These are phyloP conservation scores for Hyperoplus lanceolatus DNA, from an alignment of 2,797 vertebrate species.

Conservation along the genomic window DNA sequence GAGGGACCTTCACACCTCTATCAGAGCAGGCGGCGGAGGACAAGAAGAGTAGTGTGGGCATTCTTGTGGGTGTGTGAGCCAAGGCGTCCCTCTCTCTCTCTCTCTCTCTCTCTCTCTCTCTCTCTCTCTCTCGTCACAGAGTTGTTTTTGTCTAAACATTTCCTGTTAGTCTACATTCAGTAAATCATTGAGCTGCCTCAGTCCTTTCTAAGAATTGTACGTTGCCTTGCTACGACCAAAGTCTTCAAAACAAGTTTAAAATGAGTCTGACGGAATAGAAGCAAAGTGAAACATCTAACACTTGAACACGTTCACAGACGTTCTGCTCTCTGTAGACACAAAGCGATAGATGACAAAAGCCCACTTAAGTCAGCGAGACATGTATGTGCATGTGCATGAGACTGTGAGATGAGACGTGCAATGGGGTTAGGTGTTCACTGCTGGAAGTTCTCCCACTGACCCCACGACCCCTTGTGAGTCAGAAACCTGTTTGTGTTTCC, in stretches of 20 bases:
- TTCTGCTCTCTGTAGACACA: conserved; percentile 11
- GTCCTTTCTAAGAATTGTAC: background rate
- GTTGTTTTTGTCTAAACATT: conserved; percentile 42
- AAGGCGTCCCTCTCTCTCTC: conserved; percentile 41
- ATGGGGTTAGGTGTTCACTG: conserved; percentile 51
- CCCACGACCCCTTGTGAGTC: conserved; percentile 61
- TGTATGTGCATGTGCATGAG: conserved; percentile 26
- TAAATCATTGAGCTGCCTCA: background rate
- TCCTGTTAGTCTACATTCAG: conserved; percentile 81
- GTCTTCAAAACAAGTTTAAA: conserved; percentile 41
- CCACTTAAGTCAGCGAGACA: conserved; percentile 19
- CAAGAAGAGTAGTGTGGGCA: conserved; percentile 36
- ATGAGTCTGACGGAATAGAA: conserved; percentile 29
- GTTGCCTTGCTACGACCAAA: background rate
- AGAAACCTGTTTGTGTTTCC: conserved; percentile 78
- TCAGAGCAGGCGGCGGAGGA: conserved; percentile 34
- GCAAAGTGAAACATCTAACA: background rate
- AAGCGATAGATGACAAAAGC: conserved; percentile 16
- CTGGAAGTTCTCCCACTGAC: conserved; percentile 70
- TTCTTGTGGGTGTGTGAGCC: conserved; percentile 44
- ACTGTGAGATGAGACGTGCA: conserved; percentile 26
- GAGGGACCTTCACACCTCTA: conserved; percentile 75
- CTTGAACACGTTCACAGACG: background rate
- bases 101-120: conserved; percentile 32
- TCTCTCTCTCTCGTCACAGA: conserved; percentile 12